Evolutionary conservation across 1,140 invertebrate species (phyloP), one percentile per base, ranked within the genome.

Genomic region (Eumaeus atala): DNA sequence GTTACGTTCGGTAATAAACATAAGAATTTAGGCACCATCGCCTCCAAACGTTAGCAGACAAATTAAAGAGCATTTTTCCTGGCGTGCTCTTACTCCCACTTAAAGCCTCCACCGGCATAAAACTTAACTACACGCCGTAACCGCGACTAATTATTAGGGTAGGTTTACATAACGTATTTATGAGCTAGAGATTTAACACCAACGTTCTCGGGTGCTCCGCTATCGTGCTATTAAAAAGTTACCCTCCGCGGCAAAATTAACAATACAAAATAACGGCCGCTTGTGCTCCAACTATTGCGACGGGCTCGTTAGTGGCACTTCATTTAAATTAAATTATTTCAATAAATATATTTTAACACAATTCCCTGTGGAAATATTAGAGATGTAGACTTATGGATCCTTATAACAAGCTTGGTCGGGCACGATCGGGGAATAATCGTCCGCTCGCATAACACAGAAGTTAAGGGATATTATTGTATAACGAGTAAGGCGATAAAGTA

Each of bases 121-220:
- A 84, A 82, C 76, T 84, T 84, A 86, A 83, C 77, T 82, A 78
- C 74, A 72, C 67, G 72, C 75, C 72, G 76, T 84, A 86, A 84
- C 81, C 75, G 70, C 76, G 72, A 82, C 83, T 87, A 86, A 86
- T 86, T 84, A 84, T 86, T 77, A 86, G 83, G 83, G 79, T 80
- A 72, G 81, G 81, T 82, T 84, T 84, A 84, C 84, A 84, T 87
- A 81, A 82, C 77, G 72, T 84, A 86, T 84, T 86, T 84, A 86
- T 83, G 83, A 84, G 76, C 71, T 72, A 61, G 75, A 84, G 79
- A 84, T 84, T 84, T 82, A 82, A 77, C 74, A 73, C 69, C 59
- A 72, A 61, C 69, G 66, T 68, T 81, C 77, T 82, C 79, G 74
- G 74, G 74, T 79, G 83, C 73, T 83, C 79, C 78, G 81, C 84